Conservation (phyloP, 1,140 invertebrate genomes). For the Drosophila tropicalis region DNA sequence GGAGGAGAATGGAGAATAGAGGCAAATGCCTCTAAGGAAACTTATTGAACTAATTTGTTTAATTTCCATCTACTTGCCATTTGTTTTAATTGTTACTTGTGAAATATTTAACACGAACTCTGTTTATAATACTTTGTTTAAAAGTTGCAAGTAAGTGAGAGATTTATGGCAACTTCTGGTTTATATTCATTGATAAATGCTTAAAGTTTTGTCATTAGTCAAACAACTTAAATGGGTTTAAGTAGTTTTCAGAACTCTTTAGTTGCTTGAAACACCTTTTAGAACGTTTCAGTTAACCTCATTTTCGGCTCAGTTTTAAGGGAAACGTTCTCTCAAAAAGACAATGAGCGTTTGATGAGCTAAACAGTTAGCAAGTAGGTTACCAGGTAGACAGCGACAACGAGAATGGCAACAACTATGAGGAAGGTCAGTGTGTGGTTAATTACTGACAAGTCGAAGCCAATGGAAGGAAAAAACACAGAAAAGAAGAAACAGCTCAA, state of each 20-base stretch:
- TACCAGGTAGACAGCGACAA: constrained; percentile 1
- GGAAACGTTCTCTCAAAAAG: not conserved
- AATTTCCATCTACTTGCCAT: too few species aligned
- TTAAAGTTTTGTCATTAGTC: too few species aligned
- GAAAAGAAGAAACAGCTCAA: not conserved
- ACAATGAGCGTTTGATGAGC: constrained; percentile 4
- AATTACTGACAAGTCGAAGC: constrained; percentile 51
- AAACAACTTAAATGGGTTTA: too few species aligned
- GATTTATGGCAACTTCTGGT: too few species aligned
- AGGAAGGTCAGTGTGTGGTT: constrained; percentile 70
- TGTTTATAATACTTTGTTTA: too few species aligned
- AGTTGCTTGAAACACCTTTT: not conserved
- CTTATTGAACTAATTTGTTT: too few species aligned
- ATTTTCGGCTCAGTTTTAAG: not conserved
- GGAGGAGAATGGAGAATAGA: too few species aligned
- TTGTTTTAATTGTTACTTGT: not conserved
- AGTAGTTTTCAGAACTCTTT: too few species aligned
- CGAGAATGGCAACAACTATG: constrained; percentile 30
- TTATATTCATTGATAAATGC: too few species aligned
- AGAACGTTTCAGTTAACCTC: constrained; percentile 1
- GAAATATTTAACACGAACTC: not conserved
- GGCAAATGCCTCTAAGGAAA: too few species aligned
- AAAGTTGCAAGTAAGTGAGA: too few species aligned
- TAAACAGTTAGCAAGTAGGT: constrained; percentile 12
- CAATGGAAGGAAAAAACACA: not conserved